Evolutionary conservation across 1,140 invertebrate genomes (phyloP), one percentile per base, ranked within the genome.

Genomic region (Musca domestica): DNA sequence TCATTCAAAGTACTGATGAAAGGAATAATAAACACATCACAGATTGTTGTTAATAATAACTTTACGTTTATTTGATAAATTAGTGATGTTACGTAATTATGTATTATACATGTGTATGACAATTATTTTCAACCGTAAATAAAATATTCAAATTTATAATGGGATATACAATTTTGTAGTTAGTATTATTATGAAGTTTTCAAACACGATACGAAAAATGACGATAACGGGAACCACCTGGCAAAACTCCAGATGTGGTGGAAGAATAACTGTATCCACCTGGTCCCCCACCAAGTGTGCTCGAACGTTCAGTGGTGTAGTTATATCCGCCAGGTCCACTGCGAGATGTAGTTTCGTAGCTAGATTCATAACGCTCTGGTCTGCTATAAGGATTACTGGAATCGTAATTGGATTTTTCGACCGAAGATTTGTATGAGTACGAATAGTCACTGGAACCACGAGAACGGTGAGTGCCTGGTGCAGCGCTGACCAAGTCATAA

Each of bases 181-280:
- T 46, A 15, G 41, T 46, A 46, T 46, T 46, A 46, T 12, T 12
- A 46, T 46, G 10, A 15, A 2, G 10, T 6, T 41, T 72, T 87
- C 91, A 94, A 76, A 93, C 90, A 82, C 91, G 90, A 84, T 93
- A 93, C 71, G 91, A 92, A 83, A 88, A 94, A 82, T 93, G 92
- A 71, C 92, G 90, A 81, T 93, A 93, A 74, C 83, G 85, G 74
- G 91, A 92, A 77, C 92, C 91, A 73, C 89, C 88, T 65, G 92
- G 92, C 77, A 93, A 86, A 76, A 89, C 87, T 74, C 92, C 92
- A 81, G 88, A 88, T 69, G 87, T 84, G 71, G 87, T 87, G 48
- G 90, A 90, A 71, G 90, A 90, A 83, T 93, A 93, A 74, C 91
- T 90, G 82, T 93, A 93, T 72, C 90, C 88, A 75, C 91, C 89